Evolutionary conservation across 2,888 invertebrate genomes (phyloP).

Genomic region (Boloria euphrosyne): DNA sequence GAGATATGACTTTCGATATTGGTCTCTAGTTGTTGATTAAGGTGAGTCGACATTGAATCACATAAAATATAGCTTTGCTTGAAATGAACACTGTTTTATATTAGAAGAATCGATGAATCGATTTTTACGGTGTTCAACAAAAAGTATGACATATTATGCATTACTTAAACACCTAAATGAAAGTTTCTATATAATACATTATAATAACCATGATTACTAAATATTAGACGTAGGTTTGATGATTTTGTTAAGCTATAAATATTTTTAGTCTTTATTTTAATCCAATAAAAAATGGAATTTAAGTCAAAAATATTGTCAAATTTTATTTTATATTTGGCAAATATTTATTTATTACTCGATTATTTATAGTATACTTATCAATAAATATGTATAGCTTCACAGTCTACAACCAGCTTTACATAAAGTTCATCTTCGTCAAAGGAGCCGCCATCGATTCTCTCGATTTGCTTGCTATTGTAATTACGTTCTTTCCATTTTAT

Average conservation of each 20-base stretch:
- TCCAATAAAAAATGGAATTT: no score
- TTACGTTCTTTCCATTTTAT: conserved; percentile 65
- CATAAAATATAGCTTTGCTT: conserved; percentile 6
- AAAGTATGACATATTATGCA: background rate
- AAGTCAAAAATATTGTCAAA: no score
- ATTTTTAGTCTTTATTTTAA: no score
- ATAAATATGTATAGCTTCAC: background rate
- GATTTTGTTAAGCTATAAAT: no score
- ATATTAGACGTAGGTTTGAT: no score
- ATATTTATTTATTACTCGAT: no score
- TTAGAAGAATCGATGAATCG: background rate
- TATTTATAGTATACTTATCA: no score
- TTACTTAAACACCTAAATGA: no score
- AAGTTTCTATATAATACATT: no score
- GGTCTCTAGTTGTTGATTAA: conserved; percentile 43
- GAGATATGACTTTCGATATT: conserved; percentile 37
- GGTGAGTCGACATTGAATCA: conserved; percentile 35
- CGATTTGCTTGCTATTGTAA: conserved; percentile 54
- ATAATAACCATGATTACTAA: no score
- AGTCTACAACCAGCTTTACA: conserved; percentile 30
- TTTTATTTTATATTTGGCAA: no score
- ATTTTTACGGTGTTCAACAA: background rate
- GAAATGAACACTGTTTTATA: conserved; percentile 1
- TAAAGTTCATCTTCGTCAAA: conserved; percentile 46
- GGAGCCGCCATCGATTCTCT: conserved; percentile 51